Evolutionary conservation across 2,797 vertebrate genomes (phyloP).

Genomic region (Enteromius viviparus): DNA sequence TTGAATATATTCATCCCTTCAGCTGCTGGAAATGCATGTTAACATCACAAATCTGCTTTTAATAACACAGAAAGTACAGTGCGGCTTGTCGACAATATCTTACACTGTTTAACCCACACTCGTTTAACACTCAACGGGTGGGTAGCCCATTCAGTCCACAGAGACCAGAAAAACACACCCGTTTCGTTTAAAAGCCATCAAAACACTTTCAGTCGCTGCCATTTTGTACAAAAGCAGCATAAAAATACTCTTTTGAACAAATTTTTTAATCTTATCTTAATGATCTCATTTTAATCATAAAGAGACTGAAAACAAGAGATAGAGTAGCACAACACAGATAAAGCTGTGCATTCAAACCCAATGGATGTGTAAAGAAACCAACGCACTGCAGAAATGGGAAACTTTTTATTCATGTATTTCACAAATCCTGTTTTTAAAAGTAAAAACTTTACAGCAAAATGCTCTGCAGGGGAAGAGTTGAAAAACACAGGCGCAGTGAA

Average conservation of each 20-base stretch:
- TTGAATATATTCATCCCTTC: background rate
- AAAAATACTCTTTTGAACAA: background rate
- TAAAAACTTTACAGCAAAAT: slow-evolving; percentile 61
- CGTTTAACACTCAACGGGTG: too few species aligned
- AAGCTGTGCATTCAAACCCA: background rate
- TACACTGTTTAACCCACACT: too few species aligned
- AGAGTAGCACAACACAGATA: background rate
- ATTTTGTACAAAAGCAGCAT: background rate
- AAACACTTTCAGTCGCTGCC: background rate
- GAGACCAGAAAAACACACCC: background rate
- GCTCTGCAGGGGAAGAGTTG: slow-evolving; percentile 54
- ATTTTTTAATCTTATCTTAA: too few species aligned
- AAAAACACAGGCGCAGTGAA: slow-evolving; percentile 54
- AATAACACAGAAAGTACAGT: too few species aligned
- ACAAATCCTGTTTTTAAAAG: slow-evolving; percentile 60
- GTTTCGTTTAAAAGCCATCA: too few species aligned
- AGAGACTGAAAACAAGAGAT: background rate
- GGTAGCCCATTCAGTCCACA: background rate
- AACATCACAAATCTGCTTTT: background rate
- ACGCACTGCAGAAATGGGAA: slow-evolving; percentile 63
- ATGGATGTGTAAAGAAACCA: background rate
- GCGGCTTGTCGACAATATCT: too few species aligned
- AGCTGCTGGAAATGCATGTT: background rate
- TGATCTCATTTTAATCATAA: background rate
- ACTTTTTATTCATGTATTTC: slow-evolving; percentile 72